Percentiles rank a stretch among this genome's conserved stretches.
Conservation (phyloP, 2,888 invertebrate genomes). For the Hydraecia micacea region DNA sequence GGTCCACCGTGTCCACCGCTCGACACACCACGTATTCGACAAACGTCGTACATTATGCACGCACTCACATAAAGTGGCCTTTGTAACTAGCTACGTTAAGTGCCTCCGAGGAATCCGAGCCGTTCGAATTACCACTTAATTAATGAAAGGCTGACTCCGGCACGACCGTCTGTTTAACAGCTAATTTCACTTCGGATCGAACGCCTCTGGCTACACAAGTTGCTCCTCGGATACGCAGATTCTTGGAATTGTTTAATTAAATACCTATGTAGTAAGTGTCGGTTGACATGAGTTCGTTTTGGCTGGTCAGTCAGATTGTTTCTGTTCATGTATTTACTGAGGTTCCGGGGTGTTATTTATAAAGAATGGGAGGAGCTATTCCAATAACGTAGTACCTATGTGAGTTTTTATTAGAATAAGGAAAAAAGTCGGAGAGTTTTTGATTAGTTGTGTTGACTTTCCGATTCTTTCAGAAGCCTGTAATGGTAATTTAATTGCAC, state of each 20-base stretch:
- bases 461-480: background rate
- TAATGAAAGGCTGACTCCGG: slow-evolving; percentile 72
- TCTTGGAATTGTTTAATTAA: slow-evolving; percentile 66
- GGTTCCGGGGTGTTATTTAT: slow-evolving; percentile 8
- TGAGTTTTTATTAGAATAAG: background rate
- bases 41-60: slow-evolving; percentile 42
- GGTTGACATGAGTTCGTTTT: slow-evolving; percentile 37
- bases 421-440: slow-evolving; percentile 4
- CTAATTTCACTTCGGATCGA: slow-evolving; percentile 72
- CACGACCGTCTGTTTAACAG: slow-evolving; percentile 72
- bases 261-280: slow-evolving; percentile 55
- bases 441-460: slow-evolving; percentile 12
- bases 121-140: slow-evolving; percentile 73
- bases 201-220: slow-evolving; percentile 62
- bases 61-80: slow-evolving; percentile 55
- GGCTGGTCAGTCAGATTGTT: slow-evolving; percentile 17
- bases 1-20: background rate
- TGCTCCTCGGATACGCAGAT: slow-evolving; percentile 52
- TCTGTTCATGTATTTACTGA: slow-evolving; percentile 11
- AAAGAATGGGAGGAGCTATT: background rate
- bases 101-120: slow-evolving; percentile 55
- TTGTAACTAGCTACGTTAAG: slow-evolving; percentile 53
- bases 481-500: slow-evolving; percentile 16
- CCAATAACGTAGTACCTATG: background rate
- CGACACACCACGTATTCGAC: background rate